Evolutionary conservation across 1,140 invertebrate species (phyloP), one percentile per base, ranked within the genome.

Genomic region (Teleopsis dalmanni): DNA sequence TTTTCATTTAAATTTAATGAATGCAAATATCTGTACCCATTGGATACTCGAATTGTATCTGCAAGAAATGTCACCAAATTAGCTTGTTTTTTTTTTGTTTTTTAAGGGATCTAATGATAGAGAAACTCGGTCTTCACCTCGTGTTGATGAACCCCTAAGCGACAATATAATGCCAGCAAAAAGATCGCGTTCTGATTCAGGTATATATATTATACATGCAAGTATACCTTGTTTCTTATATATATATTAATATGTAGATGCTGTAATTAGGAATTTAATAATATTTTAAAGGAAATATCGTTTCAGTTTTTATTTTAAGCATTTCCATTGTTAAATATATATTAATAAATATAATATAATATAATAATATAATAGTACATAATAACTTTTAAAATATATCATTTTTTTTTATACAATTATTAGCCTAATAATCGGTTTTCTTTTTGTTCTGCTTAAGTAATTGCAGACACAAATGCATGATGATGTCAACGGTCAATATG

Each of bases 361-460:
- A n/a, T n/a, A n/a, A n/a, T n/a, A n/a, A n/a, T 42, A 37, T 45
- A 21, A 23, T 53, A 34, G 38, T 42, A 46, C 22, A 26, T 47
- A 7, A 5, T 16, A 19, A 41, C 6, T 23, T 22, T 10, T 41
- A 10, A 41, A 6, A 6, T 41, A 19, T 25, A 22, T 41, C 8
- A 41, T 22, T 41, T 8, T 34, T 45, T 3, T 43, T 22, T 10
- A 14, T 31, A 45, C 9, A 33, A 34, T 29, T 19, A 40, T 29
- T 42, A 35, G 34, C 38, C 43, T 47, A 52, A 47, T 34, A 29
- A 26, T 42, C 37, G 64, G 62, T 66, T 66, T 64, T 63, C 58
- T 63, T 66, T 50, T 35, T 50, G 63, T 66, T 66, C 63, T 66
- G 63, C 63, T 66, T 66, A 66, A 66, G 63, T 66, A 63, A 66